A percentile compares a stretch with the other conserved stretches of the same genome.
Evolutionary conservation across 2,113 vertebrate genomes (phyloP).

Genomic region (Urocolius indicus): DNA sequence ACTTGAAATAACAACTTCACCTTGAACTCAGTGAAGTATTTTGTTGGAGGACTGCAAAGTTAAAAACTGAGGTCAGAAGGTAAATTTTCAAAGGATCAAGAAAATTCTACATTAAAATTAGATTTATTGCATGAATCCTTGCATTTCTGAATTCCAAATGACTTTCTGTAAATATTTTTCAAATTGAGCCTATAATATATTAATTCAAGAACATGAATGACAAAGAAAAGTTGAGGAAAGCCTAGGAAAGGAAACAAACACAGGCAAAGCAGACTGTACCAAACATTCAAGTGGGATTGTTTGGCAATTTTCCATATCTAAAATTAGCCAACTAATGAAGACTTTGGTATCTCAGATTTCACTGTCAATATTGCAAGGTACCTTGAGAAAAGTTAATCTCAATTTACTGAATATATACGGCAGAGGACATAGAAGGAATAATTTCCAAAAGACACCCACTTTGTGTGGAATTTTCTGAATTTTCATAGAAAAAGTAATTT

Average conservation of each 20-base stretch:
- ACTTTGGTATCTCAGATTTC: background rate
- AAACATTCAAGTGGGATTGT: background rate
- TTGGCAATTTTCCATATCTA: background rate
- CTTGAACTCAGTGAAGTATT: conserved; percentile 53
- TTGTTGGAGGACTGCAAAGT: background rate
- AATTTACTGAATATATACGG: background rate
- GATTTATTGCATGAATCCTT: background rate
- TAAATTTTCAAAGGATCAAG: background rate
- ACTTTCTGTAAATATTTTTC: background rate
- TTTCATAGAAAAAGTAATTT: background rate
- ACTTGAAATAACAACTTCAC: conserved; percentile 52
- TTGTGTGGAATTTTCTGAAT: background rate
- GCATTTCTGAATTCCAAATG: background rate
- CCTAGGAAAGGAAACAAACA: background rate
- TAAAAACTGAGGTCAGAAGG: conserved; percentile 14
- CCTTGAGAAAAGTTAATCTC: background rate
- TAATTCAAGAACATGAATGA: background rate
- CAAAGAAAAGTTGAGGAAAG: background rate
- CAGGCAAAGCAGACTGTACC: background rate
- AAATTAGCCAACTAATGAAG: background rate
- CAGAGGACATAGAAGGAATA: background rate
- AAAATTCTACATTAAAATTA: background rate
- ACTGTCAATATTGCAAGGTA: background rate
- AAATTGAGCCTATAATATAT: background rate
- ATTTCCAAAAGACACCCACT: background rate